Conservation (phyloP, 2,888 invertebrate genomes). For the Eutolmus rufibarbis region DNA sequence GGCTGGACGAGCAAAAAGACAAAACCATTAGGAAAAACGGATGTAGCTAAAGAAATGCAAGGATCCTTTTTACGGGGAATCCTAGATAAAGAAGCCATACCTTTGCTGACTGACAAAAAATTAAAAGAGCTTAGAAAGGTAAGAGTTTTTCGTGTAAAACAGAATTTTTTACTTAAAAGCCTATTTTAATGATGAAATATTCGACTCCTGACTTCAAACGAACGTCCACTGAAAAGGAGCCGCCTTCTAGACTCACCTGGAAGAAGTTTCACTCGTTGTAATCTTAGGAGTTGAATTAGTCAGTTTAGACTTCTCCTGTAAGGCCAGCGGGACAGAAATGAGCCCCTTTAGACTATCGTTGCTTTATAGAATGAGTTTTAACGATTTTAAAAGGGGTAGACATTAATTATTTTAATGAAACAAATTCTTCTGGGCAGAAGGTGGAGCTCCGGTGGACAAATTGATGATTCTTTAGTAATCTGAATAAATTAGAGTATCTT, state of each 20-base stretch:
- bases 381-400: slow-evolving; percentile 53
- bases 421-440: slow-evolving; percentile 39
- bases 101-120: slow-evolving; percentile 62
- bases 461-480: slow-evolving; percentile 64
- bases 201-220: slow-evolving; percentile 59
- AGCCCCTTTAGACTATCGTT: slow-evolving; percentile 54
- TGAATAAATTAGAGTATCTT: slow-evolving; percentile 51
- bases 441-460: slow-evolving; percentile 43
- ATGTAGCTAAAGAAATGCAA: slow-evolving; percentile 63
- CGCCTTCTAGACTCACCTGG: slow-evolving; percentile 53
- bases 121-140: slow-evolving; percentile 62
- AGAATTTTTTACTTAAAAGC: background rate
- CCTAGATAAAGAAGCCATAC: slow-evolving; percentile 65
- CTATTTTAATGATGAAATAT: slow-evolving; percentile 58
- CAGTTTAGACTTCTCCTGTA: slow-evolving; percentile 57
- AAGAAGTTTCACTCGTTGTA: slow-evolving; percentile 60
- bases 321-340: slow-evolving; percentile 60
- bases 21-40: slow-evolving; percentile 44
- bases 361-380: slow-evolving; percentile 31
- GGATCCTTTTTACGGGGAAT: slow-evolving; percentile 72
- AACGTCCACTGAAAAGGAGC: slow-evolving; percentile 50
- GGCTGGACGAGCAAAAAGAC: background rate
- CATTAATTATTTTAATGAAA: slow-evolving; percentile 43
- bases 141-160: slow-evolving; percentile 43
- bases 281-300: slow-evolving; percentile 58